phyloP scores from a whole-genome alignment of 2,888 invertebrate genomes.

The Rhamnusium bicolor region DNA sequence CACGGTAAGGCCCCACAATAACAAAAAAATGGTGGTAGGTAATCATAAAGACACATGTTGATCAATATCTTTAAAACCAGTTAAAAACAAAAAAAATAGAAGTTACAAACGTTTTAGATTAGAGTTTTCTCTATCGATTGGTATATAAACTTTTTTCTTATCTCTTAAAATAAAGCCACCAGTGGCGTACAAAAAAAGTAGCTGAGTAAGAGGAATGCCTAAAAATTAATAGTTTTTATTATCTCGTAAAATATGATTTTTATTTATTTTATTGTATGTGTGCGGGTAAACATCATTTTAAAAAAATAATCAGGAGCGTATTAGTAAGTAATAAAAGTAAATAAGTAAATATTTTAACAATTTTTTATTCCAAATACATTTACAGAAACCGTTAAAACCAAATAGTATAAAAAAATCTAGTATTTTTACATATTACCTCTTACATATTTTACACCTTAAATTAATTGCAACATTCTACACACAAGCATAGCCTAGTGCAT shows the following conservation, averaged over 20 bases:
- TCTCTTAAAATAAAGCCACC: neutral
- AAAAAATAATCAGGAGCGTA: neutral
- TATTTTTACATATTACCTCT: neutral
- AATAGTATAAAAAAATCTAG: neutral
- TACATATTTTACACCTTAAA: neutral
- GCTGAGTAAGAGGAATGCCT: neutral
- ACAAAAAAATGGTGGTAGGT: neutral
- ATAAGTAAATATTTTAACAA: neutral
- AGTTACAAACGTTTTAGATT: neutral
- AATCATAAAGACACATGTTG: neutral
- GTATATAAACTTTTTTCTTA: neutral
- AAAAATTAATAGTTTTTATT: neutral
- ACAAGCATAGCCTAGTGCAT: no score
- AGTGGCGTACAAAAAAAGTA: neutral
- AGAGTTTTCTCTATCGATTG: neutral
- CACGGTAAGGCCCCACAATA: neutral
- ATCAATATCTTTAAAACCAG: neutral
- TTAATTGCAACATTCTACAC: no score
- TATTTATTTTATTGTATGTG: neutral
- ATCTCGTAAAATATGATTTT: neutral
- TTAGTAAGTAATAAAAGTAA: neutral
- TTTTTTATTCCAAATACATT: neutral
- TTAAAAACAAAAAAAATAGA: neutral
- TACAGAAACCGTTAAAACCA: conserved; percentile 4
- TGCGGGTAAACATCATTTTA: neutral